Evolutionary conservation across 2,113 vertebrate genomes (phyloP), one percentile per base, ranked within the genome.

Genomic region (Lophura nycthemera): DNA sequence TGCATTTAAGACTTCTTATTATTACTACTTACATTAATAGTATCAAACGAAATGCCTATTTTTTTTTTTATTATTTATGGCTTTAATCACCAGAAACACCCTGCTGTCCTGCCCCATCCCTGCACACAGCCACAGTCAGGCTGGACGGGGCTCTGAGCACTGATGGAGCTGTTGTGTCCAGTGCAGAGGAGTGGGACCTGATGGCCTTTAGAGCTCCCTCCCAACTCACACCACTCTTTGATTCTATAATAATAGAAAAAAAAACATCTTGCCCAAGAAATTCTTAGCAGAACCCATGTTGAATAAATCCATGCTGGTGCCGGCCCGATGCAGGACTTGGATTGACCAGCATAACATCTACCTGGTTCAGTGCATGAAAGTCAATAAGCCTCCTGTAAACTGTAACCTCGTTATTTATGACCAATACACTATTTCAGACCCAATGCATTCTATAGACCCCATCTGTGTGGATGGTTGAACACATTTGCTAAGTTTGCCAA

Each of bases 81-180:
- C 47, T 86, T 61, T 34, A 24, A 86, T 73, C 71, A 86, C 22
- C 30, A 13, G 36, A 70, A 25, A 29, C 5, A 1, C 32, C 34
- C 34, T 16, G 42, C 38, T 1, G 0, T 6, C 59, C 76, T n/a
- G 50, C 8, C 50, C 50, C 25, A 8, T 13, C 24, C 50, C 50
- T 52, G 50, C 50, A 52, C 12, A 25, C 24, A 52, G 7, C 50
- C 50, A 52, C 24, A 13, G 50, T 27, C 50, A 52, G 50, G 13
- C 47, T 27, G 50, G 24, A 52, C 24, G 50, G 50, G 50, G 50
- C 24, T 52, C 24, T 14, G 50, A 52, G 50, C 50, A 52, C 24
- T 14, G 24, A 27, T 27, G 50, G 50, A 52, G 50, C 50, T 52
- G 50, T 14, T 24, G 50, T 27, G 24, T 27, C 50, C 50, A 52